A percentile compares a stretch with the other conserved stretches of the same genome.
These are phyloP conservation scores for Rhagoletis zephyria DNA, from an alignment of 1,140 invertebrate genomes.

Conservation along the genomic window DNA sequence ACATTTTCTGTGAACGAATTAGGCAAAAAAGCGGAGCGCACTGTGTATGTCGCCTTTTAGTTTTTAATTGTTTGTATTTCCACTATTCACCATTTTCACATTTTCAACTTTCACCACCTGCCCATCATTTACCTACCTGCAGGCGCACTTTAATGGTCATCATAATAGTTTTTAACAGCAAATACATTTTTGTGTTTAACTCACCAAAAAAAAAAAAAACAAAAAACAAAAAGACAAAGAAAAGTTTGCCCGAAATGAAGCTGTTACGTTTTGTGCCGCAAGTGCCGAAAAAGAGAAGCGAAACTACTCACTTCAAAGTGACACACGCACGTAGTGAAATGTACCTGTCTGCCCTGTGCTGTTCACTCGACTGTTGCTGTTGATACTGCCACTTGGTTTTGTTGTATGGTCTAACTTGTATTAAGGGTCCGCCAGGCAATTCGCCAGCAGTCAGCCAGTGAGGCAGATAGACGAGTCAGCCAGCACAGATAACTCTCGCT, in stretches of 20 bases:
- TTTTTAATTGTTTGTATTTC: neutral
- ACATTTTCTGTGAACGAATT: too few species aligned
- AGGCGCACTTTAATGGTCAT: neutral
- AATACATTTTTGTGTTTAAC: neutral
- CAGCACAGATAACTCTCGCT: constrained; percentile 19
- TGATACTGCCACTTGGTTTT: too few species aligned
- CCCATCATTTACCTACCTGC: too few species aligned
- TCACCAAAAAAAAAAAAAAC: neutral
- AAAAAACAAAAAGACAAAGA: neutral
- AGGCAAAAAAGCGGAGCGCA: too few species aligned
- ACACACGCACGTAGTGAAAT: neutral
- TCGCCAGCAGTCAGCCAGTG: neutral
- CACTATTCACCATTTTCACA: neutral
- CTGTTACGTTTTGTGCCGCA: neutral
- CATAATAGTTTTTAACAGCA: neutral
- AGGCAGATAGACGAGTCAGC: neutral
- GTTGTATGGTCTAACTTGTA: neutral
- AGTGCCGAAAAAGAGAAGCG: neutral
- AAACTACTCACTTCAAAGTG: neutral
- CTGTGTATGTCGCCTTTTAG: too few species aligned
- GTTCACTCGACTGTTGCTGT: neutral
- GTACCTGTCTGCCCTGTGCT: neutral
- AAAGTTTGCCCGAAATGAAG: neutral
- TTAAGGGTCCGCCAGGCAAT: neutral
- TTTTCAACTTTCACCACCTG: neutral